phyloP scores from a whole-genome alignment of 2,888 invertebrate genomes.

The Mechanitis mazaeus region DNA sequence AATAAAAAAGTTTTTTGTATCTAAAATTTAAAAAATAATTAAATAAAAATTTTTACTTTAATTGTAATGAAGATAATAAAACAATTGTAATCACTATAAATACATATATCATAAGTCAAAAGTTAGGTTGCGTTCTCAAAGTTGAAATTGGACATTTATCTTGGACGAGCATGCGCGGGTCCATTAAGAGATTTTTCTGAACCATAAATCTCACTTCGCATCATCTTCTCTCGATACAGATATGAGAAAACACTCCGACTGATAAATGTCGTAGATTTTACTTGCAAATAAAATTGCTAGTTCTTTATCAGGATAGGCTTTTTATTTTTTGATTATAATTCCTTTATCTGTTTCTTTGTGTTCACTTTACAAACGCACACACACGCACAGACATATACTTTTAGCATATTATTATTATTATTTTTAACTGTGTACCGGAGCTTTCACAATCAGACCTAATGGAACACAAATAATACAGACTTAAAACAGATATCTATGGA shows the following conservation, averaged over 20 bases:
- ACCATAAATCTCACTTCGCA: conserved; percentile 75
- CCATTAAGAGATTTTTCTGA: conserved; percentile 76
- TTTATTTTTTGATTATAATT: background rate
- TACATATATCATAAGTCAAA: conserved; percentile 72
- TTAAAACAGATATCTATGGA: no score
- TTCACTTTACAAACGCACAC: background rate
- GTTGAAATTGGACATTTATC: conserved; percentile 76
- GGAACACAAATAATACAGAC: no score
- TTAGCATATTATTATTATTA: no score
- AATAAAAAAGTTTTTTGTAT: no score
- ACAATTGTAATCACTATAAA: conserved; percentile 43
- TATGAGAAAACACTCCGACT: conserved; percentile 56
- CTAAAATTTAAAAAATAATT: no score
- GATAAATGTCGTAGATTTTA: conserved; percentile 31
- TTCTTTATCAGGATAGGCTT: conserved; percentile 11
- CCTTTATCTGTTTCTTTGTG: background rate
- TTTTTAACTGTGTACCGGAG: no score
- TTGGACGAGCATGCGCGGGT: conserved; percentile 65
- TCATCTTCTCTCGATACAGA: conserved; percentile 70
- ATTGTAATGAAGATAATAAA: conserved; percentile 25
- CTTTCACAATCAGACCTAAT: no score
- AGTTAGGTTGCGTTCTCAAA: conserved; percentile 71
- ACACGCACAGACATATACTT: no score
- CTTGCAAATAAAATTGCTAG: conserved; percentile 28
- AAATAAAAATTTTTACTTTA: conserved; percentile 1